phyloP scores from a whole-genome alignment of 2,797 vertebrate genomes.

The Petrocephalus schoutedeni region DNA sequence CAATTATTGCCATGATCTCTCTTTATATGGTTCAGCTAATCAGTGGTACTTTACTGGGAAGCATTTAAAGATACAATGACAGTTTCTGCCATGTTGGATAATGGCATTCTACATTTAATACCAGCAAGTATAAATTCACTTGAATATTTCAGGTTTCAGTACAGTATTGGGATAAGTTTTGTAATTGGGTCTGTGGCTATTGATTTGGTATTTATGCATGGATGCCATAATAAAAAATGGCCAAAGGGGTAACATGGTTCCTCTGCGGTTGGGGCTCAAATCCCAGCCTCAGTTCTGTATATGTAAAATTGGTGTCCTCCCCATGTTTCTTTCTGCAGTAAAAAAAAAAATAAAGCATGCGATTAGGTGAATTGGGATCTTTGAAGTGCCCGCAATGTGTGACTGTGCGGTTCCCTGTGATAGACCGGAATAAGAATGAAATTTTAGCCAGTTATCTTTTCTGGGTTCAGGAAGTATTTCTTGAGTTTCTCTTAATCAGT shows the following conservation, averaged over 20 bases:
- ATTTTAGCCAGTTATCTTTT: not conserved
- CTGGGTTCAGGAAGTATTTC: not conserved
- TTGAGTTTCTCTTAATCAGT: not conserved
- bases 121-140: not conserved
- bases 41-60: not conserved
- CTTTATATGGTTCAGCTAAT: not conserved
- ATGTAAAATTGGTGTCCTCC: not conserved
- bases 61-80: not conserved
- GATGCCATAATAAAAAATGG: not conserved
- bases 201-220: not conserved
- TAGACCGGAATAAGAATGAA: not conserved
- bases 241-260: not conserved
- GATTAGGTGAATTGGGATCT: not conserved
- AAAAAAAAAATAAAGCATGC: not conserved
- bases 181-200: not conserved
- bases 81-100: not conserved
- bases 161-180: not conserved
- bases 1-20: not conserved
- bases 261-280: not conserved
- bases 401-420: not conserved
- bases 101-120: not conserved
- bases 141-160: not conserved
- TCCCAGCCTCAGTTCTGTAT: not conserved
- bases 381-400: not conserved
- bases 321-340: not conserved